These are phyloP conservation scores for Conomelus anceps DNA, from an alignment of 2,888 invertebrate species.

Conservation along the genomic window DNA sequence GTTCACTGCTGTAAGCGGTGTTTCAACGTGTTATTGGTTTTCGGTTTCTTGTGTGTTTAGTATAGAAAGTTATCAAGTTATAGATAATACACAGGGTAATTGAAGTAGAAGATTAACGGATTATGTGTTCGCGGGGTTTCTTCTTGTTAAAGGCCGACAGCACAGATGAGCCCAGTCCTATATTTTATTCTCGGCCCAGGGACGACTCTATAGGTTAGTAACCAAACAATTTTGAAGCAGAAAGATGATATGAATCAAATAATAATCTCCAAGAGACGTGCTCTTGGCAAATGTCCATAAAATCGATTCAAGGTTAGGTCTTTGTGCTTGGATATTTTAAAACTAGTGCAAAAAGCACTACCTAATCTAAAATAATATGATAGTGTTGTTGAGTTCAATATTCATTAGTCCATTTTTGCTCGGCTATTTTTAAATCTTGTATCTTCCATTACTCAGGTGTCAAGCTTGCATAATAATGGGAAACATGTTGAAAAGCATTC, in stretches of 20 bases:
- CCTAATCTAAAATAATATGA: not conserved
- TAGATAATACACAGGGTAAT: no score
- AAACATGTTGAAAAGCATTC: not conserved
- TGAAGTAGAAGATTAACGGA: no score
- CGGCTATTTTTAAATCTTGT: not conserved
- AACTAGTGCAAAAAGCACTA: not conserved
- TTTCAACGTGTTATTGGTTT: not conserved
- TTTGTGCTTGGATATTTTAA: not conserved
- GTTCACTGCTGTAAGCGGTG: not conserved
- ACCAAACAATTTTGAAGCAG: no score
- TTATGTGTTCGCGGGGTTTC: not conserved
- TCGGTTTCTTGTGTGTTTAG: not conserved
- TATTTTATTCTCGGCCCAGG: not conserved
- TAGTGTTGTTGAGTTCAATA: not conserved
- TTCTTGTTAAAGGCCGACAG: not conserved
- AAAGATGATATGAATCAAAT: not conserved
- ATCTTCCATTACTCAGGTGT: not conserved
- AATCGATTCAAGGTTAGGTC: not conserved
- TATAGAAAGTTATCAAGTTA: not conserved
- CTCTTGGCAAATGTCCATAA: not conserved
- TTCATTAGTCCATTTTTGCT: not conserved
- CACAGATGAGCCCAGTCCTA: not conserved
- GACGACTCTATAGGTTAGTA: not conserved
- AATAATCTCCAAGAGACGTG: not conserved
- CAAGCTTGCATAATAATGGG: not conserved